Conservation (phyloP, 2,797 vertebrate species). For the Poecilia gillii region DNA sequence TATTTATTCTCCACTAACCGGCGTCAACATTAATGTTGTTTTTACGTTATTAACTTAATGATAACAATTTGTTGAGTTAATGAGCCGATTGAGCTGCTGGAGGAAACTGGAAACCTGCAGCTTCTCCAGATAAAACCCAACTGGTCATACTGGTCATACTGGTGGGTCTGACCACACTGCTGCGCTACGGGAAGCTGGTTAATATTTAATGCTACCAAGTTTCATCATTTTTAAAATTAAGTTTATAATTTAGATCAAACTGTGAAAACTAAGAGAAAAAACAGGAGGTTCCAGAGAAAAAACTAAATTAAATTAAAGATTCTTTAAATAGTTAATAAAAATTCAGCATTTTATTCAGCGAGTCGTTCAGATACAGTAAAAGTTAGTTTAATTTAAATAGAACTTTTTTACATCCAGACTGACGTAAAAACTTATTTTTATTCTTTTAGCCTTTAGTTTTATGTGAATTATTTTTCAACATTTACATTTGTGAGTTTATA, state of each 20-base stretch:
- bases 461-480: too few relatives aligned
- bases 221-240: background rate
- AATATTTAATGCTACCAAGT: background rate
- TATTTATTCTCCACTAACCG: background rate
- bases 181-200: background rate
- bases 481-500: background rate
- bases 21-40: background rate
- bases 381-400: background rate
- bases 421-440: background rate
- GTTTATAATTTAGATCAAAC: background rate
- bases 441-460: background rate
- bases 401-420: background rate
- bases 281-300: too few relatives aligned
- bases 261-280: background rate
- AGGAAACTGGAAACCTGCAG: background rate
- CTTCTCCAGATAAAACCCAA: background rate
- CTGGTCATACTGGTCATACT: background rate
- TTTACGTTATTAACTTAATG: background rate
- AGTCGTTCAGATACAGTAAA: background rate
- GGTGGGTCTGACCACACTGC: background rate
- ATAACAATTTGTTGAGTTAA: background rate
- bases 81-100: background rate
- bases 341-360: background rate
- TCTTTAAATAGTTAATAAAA: background rate
- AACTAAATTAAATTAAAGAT: background rate